Evolutionary conservation across 2,888 invertebrate genomes (phyloP), one percentile per base, ranked within the genome.

Genomic region (Axea sp.): DNA sequence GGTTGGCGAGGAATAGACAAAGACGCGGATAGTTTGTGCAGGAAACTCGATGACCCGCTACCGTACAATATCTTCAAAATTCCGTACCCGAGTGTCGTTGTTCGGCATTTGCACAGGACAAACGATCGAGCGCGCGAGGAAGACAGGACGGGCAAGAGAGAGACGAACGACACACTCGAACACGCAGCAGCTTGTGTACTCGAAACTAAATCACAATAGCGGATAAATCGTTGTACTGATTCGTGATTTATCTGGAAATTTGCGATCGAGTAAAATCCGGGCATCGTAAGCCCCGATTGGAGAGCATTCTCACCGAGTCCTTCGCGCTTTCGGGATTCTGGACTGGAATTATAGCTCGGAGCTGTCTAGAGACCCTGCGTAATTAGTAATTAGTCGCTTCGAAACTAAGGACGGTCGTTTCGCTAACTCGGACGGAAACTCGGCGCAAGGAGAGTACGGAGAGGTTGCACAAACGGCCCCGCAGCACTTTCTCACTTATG

Each of bases 381-480:
- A 80, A 78, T 78, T 77, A 77, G 77, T 80, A 80, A 80, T 80
- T 80, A 78, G 75, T 77, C 78, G 76, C 77, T 80, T 78, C 78
- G 71, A 62, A 71, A 77, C 75, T 72, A 73, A 73, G 60, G 57
- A 76, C 43, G 74, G 72, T 69, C 59, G 72, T 77, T 75, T 68
- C 64, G 55, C 76, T 69, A 49, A 76, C 72, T 71, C 55, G 59
- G 31, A 69, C 51, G 57, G 69, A 68, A 77, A 69, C 75, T 55
- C 59, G 33, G 39, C 37, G 33, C 12, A 17, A 22, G 15, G 47
- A n/a, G 47, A 11, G 31, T n/a, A n/a, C n/a, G n/a, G n/a, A n/a
- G n/a, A 31, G 43, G 28, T 24, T 37, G 67, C 47, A 45, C 60
- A 60, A 73, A 67, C 73, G 73, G 53, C 65, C 73, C 73, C 30